These are phyloP conservation scores for Phacellophora camtschatica DNA, from an alignment of 30 jellyfish, hydroid and myxozoan genomes.

Conservation along the genomic window DNA sequence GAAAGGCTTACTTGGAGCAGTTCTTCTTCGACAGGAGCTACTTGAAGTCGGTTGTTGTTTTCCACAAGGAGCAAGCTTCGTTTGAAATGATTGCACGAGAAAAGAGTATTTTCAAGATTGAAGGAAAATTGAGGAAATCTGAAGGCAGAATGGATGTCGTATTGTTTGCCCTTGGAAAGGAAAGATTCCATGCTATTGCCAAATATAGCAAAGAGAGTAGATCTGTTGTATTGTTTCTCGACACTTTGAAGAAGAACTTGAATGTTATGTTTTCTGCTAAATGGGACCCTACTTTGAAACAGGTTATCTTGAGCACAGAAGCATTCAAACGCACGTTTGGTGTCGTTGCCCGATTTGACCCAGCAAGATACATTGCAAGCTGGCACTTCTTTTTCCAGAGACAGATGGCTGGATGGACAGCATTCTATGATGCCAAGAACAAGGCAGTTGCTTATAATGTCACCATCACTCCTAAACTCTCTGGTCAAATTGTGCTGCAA, in stretches of 20 bases:
- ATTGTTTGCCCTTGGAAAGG: conserved; percentile 57
- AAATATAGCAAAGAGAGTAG: conserved; percentile 62
- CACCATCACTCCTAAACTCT: conserved; percentile 74
- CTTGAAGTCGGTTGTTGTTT: conserved; percentile 34
- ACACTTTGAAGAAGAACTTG: conserved; percentile 66
- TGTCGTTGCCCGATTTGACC: conserved; percentile 73
- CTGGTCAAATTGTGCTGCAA: conserved; percentile 75
- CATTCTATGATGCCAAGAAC: conserved; percentile 55
- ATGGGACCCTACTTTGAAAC: conserved; percentile 53
- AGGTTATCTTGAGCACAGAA: conserved; percentile 70
- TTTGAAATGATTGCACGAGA: conserved; percentile 20
- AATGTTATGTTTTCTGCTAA: conserved; percentile 75
- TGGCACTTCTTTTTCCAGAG: conserved; percentile 77
- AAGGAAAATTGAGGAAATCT: conserved; percentile 41
- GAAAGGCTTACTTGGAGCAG: conserved; percentile 36
- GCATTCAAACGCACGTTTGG: conserved; percentile 67
- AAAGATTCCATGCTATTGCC: conserved; percentile 68
- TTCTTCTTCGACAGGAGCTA: conserved; percentile 33
- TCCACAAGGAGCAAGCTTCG: conserved; percentile 35
- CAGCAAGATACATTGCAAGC: conserved; percentile 41
- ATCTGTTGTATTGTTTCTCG: conserved; percentile 49
- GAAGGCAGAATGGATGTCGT: conserved; percentile 8
- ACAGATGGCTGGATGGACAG: conserved; percentile 63
- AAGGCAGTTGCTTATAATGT: conserved; percentile 78
- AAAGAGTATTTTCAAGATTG: conserved; percentile 42